Evolutionary conservation across 2,888 invertebrate species (phyloP).

Genomic region (Suillia variegata): DNA sequence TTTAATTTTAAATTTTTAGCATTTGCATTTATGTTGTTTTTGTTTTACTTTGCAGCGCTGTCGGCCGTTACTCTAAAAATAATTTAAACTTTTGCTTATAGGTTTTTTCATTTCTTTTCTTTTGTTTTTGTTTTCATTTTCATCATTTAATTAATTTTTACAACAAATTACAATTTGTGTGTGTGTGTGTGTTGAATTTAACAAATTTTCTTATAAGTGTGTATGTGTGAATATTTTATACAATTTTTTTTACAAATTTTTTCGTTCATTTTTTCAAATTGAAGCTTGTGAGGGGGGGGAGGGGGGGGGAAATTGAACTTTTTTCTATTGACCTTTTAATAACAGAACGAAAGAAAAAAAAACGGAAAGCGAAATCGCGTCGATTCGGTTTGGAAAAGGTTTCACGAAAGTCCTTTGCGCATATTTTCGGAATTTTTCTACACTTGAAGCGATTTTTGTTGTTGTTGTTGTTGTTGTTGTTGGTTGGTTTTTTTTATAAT

Average conservation of each 20-base stretch:
- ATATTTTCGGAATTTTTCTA: conserved; percentile 15
- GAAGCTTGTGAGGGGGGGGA: not conserved
- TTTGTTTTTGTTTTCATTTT: not conserved
- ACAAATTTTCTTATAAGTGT: conserved; percentile 10
- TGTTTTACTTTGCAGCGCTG: too few relatives aligned
- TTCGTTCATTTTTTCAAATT: conserved; percentile 7
- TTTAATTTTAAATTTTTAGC: too few relatives aligned
- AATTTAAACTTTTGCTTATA: conserved; percentile 34
- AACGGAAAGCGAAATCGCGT: too few relatives aligned
- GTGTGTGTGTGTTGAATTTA: conserved; percentile 9
- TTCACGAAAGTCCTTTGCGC: too few relatives aligned
- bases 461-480: not conserved
- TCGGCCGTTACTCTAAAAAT: conserved; percentile 39
- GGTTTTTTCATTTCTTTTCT: conserved; percentile 25
- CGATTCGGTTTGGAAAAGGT: too few relatives aligned
- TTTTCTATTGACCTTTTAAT: too few relatives aligned
- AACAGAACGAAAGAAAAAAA: too few relatives aligned
- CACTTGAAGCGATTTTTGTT: conserved; percentile 3
- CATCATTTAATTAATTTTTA: conserved; percentile 34
- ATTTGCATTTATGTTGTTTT: too few relatives aligned
- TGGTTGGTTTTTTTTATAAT: not conserved
- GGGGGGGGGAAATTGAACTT: not conserved
- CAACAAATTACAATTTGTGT: conserved; percentile 43
- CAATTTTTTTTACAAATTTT: conserved; percentile 11
- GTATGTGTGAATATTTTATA: not conserved